Conservation (phyloP, 2,888 invertebrate genomes). For the Halictus ligatus region DNA sequence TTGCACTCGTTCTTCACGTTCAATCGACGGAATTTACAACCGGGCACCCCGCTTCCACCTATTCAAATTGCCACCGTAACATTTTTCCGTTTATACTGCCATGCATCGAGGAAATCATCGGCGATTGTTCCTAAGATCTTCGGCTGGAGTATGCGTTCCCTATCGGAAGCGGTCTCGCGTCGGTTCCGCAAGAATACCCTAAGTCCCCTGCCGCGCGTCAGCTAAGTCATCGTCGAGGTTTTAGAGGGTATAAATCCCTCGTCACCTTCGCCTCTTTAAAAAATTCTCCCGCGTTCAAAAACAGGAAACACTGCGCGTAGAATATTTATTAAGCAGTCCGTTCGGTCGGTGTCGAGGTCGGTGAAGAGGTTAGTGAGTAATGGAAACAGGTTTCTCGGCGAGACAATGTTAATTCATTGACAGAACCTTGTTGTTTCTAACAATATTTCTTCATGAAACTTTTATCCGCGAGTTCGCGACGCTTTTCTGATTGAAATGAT, state of each 20-base stretch:
- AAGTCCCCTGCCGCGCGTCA: background rate
- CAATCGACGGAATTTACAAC: conserved; percentile 17
- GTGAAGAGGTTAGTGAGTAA: no score
- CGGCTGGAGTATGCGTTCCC: background rate
- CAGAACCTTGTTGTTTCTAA: no score
- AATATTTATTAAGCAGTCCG: background rate
- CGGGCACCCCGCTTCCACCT: background rate
- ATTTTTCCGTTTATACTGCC: background rate
- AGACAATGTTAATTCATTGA: no score
- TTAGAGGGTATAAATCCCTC: background rate
- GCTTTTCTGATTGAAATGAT: no score
- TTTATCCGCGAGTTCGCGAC: no score
- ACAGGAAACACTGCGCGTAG: background rate
- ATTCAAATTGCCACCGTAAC: conserved; percentile 9
- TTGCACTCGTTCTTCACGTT: conserved; percentile 17
- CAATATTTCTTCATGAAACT: no score
- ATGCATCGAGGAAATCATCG: conserved; percentile 1
- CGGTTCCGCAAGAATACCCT: background rate
- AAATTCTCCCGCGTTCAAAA: background rate
- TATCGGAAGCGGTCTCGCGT: background rate
- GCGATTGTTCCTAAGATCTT: background rate
- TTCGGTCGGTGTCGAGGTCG: background rate
- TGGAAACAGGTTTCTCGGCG: no score
- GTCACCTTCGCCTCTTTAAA: background rate
- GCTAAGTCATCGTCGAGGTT: background rate